Base-by-base conservation (phyloP, 2,113 vertebrate species). In the Silurus meridionalis region DNA sequence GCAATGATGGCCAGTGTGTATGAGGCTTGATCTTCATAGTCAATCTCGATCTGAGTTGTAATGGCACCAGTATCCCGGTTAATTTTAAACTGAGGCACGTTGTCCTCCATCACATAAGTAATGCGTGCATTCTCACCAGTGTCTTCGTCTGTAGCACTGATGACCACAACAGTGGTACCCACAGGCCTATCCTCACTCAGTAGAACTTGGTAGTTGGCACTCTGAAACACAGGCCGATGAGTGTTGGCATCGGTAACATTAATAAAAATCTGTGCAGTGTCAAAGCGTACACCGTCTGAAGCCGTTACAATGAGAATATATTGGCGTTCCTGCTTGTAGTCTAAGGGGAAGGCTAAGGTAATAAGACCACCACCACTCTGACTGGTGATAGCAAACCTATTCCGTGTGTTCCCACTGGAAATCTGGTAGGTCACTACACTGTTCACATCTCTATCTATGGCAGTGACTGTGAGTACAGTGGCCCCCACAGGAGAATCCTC, bases 261-360 rank as follows among this genome's bases (percentile, higher is more conserved):
- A 87, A 97, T 95, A 86, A 94, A 95, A 83, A 97, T 95, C 90
- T 97, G 96, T 0, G 95, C 95, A 0, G 96, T 96, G 92, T 96
- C 96, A 11, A 95, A 93, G 9, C 95, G 96, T 0, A 94, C 96
- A 84, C 97, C 97, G 0, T 97, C 96, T 0, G 96, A 97, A 0
- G 97, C 96, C 0, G 95, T 96, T 84, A 97, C 95, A 0, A 96
- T 95, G 79, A 97, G 93, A 67, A 96, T 95, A 15, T 96, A 97
- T 85, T 97, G 96, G n/a, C 96, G 93, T 83, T 97, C 97, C 90
- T 97, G 96, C 63, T 97, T 97, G 90, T 97, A 97, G 94, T 97
- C 96, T 90, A 97, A 90, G 0, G 97, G 96, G 90, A 97, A 92
- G 0, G 96, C 96, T 87, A 97, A 87, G 0, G 96, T 97, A 91